Evolutionary conservation across 2,888 invertebrate genomes (phyloP), one percentile per base, ranked within the genome.

Genomic region (Drosophila birchii): DNA sequence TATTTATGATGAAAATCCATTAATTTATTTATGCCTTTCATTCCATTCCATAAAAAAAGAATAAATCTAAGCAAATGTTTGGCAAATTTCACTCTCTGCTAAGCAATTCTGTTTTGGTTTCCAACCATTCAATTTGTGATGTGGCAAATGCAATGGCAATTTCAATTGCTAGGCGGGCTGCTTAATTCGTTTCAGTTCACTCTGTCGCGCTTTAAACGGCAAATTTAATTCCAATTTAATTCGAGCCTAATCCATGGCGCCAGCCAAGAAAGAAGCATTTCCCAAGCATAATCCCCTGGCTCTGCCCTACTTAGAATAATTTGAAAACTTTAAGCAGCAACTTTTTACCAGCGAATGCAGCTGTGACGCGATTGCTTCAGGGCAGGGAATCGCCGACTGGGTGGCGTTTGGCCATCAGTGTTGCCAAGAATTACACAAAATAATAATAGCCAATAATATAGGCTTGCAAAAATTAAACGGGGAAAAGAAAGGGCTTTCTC

Each of bases 221-320:
- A 78, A 78, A 88, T 83, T 86, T 88, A 83, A 83, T 83, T 83
- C 75, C 76, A 88, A 83, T 83, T 88, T 83, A 83, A 83, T 83
- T 80, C 87, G 57, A 69, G 76, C 75, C 82, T 83, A 88, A 83
- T 83, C 82, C 88, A 62, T 71, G 81, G 73, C 63, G 44, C 66
- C 66, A 66, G 53, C 57, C 71, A 69, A 57, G 68, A 69, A 57
- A 49, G 38, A 69, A 56, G 49, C 70, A 68, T 68, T 70, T 72
- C 70, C 73, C 70, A 59, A 14, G 39, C 58, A 58, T 71, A 59
- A 76, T 71, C 75, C 74, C 41, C 51, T 32, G 55, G 55, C 45
- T 57, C 76, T 83, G 89, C 68, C 78, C 88, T 87, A 85, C 84
- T 85, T 87, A 84, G 76, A 89, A 85, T 85, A 85, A 85, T 85